Base-by-base conservation (phyloP, 2,797 vertebrate genomes). In the Myripristis murdjan region DNA sequence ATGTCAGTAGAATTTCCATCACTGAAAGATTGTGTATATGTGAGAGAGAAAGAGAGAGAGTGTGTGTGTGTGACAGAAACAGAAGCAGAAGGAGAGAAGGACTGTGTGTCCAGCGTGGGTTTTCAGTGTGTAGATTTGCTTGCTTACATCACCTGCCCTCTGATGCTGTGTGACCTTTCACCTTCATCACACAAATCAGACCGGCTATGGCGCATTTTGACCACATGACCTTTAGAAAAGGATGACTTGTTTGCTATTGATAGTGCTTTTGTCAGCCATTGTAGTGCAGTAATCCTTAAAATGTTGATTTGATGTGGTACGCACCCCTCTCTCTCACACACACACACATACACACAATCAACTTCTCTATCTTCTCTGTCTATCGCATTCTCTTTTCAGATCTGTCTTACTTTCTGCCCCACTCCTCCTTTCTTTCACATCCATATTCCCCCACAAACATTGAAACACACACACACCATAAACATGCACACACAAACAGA, bases 1-100 rank as follows among this genome's bases (percentile, higher is more conserved):
- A 70, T 1, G 64, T 79, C 73, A 62, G 77, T 68, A 84, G 83
- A 86, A 75, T 91, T 87, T 88, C 82, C 87, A 84, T 85, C 82
- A 79, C 84, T 58, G 44, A 79, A 71, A 57, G 2, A 46, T 64
- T 28, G 49, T 0, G 14, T 20, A 18, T 49, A 14, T 26, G 51
- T 35, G n/a, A n/a, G n/a, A n/a, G n/a, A n/a, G n/a, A n/a, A n/a
- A n/a, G n/a, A n/a, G 37, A 24, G 20, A 31, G 20, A 1, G 39
- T 16, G 51, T 14, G 18, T 6, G 54, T 55, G 52, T 18, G 22
- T 23, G 53, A 51, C 60, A 46, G 12, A 35, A 11, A 46, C 8
- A 33, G 10, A 6, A 41, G 8, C n/a, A 46, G 33, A 6, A 35
- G 54, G 18, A 51, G 15, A 57, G 5, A 20, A 35, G 23, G 35